Evolutionary conservation across 2,797 vertebrate species (phyloP).

Genomic region (Spinibarbus caldwelli): DNA sequence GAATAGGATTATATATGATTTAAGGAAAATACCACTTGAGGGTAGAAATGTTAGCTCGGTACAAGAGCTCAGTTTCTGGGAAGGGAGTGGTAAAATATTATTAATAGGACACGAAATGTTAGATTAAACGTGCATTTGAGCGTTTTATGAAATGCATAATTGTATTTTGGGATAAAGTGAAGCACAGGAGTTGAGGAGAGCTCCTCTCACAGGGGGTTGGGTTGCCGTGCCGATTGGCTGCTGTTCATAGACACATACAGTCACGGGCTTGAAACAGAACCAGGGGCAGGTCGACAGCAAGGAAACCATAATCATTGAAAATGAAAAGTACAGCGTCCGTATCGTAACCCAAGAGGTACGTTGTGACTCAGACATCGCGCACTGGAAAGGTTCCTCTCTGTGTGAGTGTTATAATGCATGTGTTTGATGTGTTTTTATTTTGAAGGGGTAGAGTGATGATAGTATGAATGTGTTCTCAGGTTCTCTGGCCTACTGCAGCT

Average conservation of each 20-base stretch:
- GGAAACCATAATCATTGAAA: conserved; percentile 68
- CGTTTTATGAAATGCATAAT: conserved; percentile 27
- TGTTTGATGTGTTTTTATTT: conserved; percentile 48
- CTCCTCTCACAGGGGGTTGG: conserved; percentile 61
- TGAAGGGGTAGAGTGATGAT: conserved; percentile 68
- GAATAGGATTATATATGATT: not conserved
- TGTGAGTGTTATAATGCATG: conserved; percentile 63
- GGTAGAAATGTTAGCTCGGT: not conserved
- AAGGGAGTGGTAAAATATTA: not conserved
- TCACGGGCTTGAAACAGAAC: conserved; percentile 70
- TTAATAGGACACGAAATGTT: not conserved
- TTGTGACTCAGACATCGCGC: conserved; percentile 50
- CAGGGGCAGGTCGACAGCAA: conserved; percentile 73
- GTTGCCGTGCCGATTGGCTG: conserved; percentile 70
- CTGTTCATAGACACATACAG: conserved; percentile 67
- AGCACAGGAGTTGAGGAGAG: conserved; percentile 40
- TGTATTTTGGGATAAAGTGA: conserved; percentile 31
- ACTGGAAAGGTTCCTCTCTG: conserved; percentile 49
- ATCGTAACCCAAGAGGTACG: conserved; percentile 46
- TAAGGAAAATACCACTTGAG: not conserved
- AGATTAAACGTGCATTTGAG: not conserved
- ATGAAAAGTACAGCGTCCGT: conserved; percentile 61
- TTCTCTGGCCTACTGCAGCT: conserved; percentile 82
- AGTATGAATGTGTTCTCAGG: conserved; percentile 72
- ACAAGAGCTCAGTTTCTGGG: not conserved